These are phyloP conservation scores for Hippocampus abdominalis DNA, from an alignment of 2,113 vertebrate species.

Conservation along the genomic window DNA sequence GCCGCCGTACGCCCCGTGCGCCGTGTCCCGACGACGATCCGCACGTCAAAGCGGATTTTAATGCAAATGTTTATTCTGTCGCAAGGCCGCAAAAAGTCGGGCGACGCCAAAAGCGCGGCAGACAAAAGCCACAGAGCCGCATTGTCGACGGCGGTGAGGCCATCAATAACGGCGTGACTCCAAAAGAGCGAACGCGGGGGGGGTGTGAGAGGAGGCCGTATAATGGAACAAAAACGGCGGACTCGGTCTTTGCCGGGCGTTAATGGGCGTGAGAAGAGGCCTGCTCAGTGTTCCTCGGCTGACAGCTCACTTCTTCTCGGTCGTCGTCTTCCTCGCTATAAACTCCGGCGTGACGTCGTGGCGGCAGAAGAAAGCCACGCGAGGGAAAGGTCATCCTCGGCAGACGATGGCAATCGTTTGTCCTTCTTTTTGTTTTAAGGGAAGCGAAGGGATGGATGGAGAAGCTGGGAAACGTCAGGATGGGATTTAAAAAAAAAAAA, in stretches of 20 bases:
- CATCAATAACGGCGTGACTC: slow-evolving; percentile 66
- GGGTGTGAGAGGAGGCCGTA: slow-evolving; percentile 43
- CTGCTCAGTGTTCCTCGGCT: slow-evolving; percentile 54
- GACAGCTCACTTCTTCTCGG: slow-evolving; percentile 63
- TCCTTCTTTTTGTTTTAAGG: too few species aligned
- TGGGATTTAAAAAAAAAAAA: too few species aligned
- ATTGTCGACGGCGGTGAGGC: slow-evolving; percentile 59
- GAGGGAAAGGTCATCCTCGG: slow-evolving; percentile 4
- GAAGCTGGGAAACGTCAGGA: too few species aligned
- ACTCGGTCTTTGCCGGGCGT: slow-evolving; percentile 60
- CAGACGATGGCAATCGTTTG: too few species aligned
- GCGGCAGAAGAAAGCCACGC: slow-evolving; percentile 17
- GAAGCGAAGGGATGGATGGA: too few species aligned
- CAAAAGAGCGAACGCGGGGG: slow-evolving; percentile 46
- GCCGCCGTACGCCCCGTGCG: not conserved
- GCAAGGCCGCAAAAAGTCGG: slow-evolving; percentile 7
- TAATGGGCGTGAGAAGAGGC: slow-evolving; percentile 56
- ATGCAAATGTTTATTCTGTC: slow-evolving; percentile 27
- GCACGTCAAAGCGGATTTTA: slow-evolving; percentile 9
- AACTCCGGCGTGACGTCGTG: slow-evolving; percentile 39
- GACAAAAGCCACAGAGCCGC: slow-evolving; percentile 53
- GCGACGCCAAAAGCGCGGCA: slow-evolving; percentile 28
- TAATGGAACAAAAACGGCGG: slow-evolving; percentile 59
- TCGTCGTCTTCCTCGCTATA: slow-evolving; percentile 40
- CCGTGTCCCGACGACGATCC: slow-evolving; percentile 10